These are phyloP conservation scores for Choristoneura fumiferana DNA, from an alignment of 1,140 invertebrate species.

Conservation along the genomic window DNA sequence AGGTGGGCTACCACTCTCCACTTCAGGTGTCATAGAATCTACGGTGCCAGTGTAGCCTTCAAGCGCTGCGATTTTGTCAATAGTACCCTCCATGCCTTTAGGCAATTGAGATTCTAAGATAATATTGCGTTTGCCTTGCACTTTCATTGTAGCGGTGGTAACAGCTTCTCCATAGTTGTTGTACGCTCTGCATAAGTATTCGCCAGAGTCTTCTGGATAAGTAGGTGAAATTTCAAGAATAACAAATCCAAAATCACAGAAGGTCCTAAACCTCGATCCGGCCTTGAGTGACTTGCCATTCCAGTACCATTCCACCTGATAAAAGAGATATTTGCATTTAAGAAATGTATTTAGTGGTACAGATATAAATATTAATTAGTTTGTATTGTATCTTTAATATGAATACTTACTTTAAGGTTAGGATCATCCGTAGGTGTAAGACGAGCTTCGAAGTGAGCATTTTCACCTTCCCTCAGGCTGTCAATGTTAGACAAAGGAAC, in stretches of 20 bases:
- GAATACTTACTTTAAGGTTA: slow-evolving; percentile 86
- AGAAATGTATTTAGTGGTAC: slow-evolving; percentile 15
- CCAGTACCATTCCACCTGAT: slow-evolving; percentile 95
- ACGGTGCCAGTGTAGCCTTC: slow-evolving; percentile 89
- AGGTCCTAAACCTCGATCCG: slow-evolving; percentile 94
- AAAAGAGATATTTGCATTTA: slow-evolving; percentile 17
- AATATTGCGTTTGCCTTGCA: slow-evolving; percentile 93
- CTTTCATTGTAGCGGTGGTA: slow-evolving; percentile 93
- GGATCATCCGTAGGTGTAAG: slow-evolving; percentile 96
- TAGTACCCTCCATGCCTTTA: slow-evolving; percentile 94
- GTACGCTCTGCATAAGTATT: slow-evolving; percentile 94
- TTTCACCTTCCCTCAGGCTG: slow-evolving; percentile 92
- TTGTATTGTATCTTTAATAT: background rate
- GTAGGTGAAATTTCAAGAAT: slow-evolving; percentile 96
- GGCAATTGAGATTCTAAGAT: slow-evolving; percentile 95
- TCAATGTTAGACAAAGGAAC: slow-evolving; percentile 93
- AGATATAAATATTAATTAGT: too few species aligned
- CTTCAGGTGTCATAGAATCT: slow-evolving; percentile 83
- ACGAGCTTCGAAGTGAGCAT: slow-evolving; percentile 96
- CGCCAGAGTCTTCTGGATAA: slow-evolving; percentile 96
- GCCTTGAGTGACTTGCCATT: slow-evolving; percentile 94
- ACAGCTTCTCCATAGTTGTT: slow-evolving; percentile 96
- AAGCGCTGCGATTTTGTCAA: slow-evolving; percentile 95
- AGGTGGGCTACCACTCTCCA: slow-evolving; percentile 93
- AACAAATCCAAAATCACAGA: slow-evolving; percentile 97